Evolutionary conservation across 2,797 vertebrate genomes (phyloP).

Genomic region (Scleropages formosus): DNA sequence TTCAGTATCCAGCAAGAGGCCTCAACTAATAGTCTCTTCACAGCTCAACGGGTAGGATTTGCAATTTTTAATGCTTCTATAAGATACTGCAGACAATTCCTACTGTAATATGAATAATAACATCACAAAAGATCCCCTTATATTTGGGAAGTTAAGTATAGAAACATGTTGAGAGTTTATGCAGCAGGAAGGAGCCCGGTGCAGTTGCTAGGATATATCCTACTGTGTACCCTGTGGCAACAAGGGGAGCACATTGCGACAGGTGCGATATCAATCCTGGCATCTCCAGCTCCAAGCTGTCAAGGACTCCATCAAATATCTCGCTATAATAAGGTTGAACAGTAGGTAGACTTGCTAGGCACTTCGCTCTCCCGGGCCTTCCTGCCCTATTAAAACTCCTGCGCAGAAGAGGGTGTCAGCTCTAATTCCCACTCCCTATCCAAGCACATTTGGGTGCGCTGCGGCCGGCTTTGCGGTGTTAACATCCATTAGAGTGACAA

Average conservation of each 20-base stretch:
- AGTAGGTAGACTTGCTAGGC: not conserved
- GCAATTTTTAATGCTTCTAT: no score
- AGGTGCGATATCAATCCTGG: not conserved
- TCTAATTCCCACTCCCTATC: not conserved
- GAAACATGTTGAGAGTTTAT: no score
- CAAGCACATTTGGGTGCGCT: not conserved
- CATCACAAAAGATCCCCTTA: conserved; percentile 43
- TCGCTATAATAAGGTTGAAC: conserved; percentile 4
- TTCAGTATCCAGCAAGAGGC: no score
- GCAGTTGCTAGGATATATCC: not conserved
- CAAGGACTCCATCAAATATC: conserved; percentile 5
- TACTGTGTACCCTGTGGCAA: not conserved
- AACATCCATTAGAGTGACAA: conserved; percentile 63
- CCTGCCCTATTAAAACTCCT: conserved; percentile 7
- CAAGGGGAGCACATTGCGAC: not conserved
- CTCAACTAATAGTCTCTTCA: no score
- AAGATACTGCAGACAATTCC: no score
- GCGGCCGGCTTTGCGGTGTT: conserved; percentile 38
- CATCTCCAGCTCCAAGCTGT: conserved; percentile 11
- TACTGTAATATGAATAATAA: conserved; percentile 49
- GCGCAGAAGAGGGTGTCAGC: conserved; percentile 14
- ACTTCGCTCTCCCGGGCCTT: conserved; percentile 17
- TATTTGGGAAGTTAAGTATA: no score
- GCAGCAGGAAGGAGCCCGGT: no score
- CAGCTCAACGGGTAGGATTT: no score